phyloP scores from a whole-genome alignment of 2,888 invertebrate genomes.

The Ectemnius cavifrons region DNA sequence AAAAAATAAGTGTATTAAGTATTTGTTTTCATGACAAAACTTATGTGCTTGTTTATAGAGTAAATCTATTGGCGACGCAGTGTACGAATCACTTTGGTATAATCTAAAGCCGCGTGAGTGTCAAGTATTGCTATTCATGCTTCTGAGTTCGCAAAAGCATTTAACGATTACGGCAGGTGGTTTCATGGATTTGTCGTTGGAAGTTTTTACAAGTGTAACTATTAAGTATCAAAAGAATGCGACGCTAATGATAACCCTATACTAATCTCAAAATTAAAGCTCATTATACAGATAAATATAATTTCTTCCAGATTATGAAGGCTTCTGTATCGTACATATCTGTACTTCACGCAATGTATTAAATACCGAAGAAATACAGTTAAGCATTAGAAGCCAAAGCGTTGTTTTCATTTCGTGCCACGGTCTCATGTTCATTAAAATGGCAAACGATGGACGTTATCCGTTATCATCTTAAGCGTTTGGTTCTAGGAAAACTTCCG shows the following conservation, averaged over 20 bases:
- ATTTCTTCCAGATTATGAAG: no score
- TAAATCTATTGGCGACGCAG: conserved; percentile 37
- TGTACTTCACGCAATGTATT: conserved; percentile 19
- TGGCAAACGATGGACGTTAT: not conserved
- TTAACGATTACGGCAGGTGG: conserved; percentile 31
- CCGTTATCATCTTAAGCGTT: no score
- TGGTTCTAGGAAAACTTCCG: no score
- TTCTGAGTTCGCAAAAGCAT: conserved; percentile 22
- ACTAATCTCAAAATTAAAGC: no score
- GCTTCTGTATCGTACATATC: no score
- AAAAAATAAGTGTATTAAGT: not conserved
- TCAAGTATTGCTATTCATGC: not conserved
- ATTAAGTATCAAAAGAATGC: not conserved
- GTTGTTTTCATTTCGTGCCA: not conserved
- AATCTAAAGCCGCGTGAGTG: not conserved
- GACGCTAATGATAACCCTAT: no score
- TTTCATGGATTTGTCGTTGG: conserved; percentile 27
- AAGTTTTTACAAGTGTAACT: conserved; percentile 33
- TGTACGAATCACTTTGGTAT: not conserved
- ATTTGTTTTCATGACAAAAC: not conserved
- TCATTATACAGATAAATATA: not conserved
- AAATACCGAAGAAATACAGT: not conserved
- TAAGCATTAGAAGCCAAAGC: not conserved
- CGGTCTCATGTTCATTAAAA: not conserved
- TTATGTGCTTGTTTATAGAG: conserved; percentile 41